Conservation (phyloP, 2,888 invertebrate species). For the Melieria picta region DNA sequence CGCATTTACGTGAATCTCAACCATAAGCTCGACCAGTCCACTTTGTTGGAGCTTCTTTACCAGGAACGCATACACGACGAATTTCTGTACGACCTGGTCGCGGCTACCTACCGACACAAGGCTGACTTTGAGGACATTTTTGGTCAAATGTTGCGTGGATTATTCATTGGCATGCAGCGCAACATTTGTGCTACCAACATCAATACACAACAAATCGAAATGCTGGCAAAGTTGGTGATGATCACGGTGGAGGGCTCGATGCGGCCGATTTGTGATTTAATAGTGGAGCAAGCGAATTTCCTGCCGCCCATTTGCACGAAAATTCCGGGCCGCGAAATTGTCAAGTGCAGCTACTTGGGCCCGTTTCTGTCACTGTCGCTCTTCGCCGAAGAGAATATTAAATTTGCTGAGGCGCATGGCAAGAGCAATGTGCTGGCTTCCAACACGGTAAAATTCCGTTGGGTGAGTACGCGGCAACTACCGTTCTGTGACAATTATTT, state of each 20-base stretch:
- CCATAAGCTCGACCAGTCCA: conserved; percentile 65
- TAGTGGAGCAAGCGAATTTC: conserved; percentile 77
- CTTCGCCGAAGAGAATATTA: conserved; percentile 92
- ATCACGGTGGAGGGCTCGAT: conserved; percentile 74
- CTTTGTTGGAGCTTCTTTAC: conserved; percentile 71
- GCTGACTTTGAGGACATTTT: conserved; percentile 60
- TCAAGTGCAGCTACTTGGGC: conserved; percentile 85
- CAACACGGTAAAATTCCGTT: conserved; percentile 56
- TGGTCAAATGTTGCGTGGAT: conserved; percentile 58
- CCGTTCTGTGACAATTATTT: background rate
- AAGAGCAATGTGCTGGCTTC: conserved; percentile 55
- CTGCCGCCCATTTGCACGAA: conserved; percentile 78
- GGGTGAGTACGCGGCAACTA: conserved; percentile 51
- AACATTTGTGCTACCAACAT: conserved; percentile 62
- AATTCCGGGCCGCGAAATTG: conserved; percentile 86
- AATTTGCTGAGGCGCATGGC: conserved; percentile 80
- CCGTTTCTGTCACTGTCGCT: conserved; percentile 92
- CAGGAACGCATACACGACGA: conserved; percentile 72
- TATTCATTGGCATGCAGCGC: conserved; percentile 65
- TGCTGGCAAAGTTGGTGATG: conserved; percentile 83
- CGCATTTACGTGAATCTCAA: conserved; percentile 57
- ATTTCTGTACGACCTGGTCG: conserved; percentile 71
- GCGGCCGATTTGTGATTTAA: conserved; percentile 81
- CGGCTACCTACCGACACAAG: conserved; percentile 67
- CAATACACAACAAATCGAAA: conserved; percentile 75